Evolutionary conservation across 2,113 vertebrate species (phyloP), one percentile per base, ranked within the genome.

Genomic region (Laticauda laticaudata): DNA sequence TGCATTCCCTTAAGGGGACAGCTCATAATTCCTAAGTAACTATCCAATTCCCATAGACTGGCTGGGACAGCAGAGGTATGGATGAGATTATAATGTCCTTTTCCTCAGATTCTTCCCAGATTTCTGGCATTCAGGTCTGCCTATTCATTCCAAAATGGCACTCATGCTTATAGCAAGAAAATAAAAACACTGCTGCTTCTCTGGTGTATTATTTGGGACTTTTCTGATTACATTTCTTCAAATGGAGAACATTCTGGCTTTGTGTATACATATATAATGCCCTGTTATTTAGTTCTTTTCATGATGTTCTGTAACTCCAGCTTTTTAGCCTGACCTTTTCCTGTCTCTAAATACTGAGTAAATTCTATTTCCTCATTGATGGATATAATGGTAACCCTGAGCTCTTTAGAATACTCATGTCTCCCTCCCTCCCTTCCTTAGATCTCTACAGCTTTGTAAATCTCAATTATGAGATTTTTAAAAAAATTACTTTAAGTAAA

Each of bases 241-340:
- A 92, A 95, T 87, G 51, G 20, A 88, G 89, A 48, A n/a, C 88
- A 88, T 91, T 93, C 39, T 91, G 20, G 57, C 48, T 90, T 87
- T 75, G 29, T 91, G 91, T 93, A 20, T 6, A 81, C 56, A 20
- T n/a, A 90, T 20, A 53, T 64, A 20, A 75, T 91, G 87, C 95
- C 21, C 2, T 9, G 48, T 87, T 95, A 94, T 91, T 93, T 93
- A 90, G 26, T 57, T 57, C 18, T 14, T 86, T 15, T 86, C 54
- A 91, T 91, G 57, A 88, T 15, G 93, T 93, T 55, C 75, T 23
- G 90, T 89, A 91, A 29, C 59, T 0, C 3, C 20, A 0, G 9
- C 21, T 85, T 89, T 96, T 95, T 94, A 93, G 87, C 29, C 55
- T 95, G 61, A 94, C 57, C 20, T 95, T 96, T 87, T 94, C 92